Evolutionary conservation across 2,113 vertebrate species (phyloP), one percentile per base, ranked within the genome.

Genomic region (Caretta caretta): DNA sequence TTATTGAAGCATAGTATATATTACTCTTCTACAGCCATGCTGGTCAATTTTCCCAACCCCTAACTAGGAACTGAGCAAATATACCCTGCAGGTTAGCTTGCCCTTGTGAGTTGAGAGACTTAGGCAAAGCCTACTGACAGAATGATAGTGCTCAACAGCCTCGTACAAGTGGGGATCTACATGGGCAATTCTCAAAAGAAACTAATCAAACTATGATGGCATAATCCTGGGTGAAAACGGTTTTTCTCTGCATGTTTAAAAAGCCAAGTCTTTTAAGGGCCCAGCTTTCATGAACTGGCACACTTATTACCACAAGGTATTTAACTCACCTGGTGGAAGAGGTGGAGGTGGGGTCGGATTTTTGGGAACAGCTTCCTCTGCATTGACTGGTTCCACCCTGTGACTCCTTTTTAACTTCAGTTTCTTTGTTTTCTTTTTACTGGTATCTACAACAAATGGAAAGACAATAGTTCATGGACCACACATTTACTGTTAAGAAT

Each of bases 391-490:
- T 95, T 99, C 99, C 35, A 99, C 99, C 65, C 98, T 97, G 97
- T 99, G 99, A 92, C 98, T 99, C 89, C 99, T 98, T 98, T 99
- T 99, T 85, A 99, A 98, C 89, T 98, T 98, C 35, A 98, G 91
- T 94, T 99, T 99, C 95, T 98, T 98, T 46, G 56, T 96, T 98
- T 99, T 99, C 98, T 98, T 99, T 97, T 98, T 99, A 94, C 85
- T 96, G 62, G 98, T 98, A 86, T 98, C 99, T 95, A 92, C 59
- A 87, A 82, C 8, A 81, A 97, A 87, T 20, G 93, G 57, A 94
- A 97, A 91, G 10, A 90, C 80, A 89, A 59, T 14, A 84, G 79
- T 3, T 81, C 31, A 94, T 8, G 4, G 56, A 88, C 46, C 12
- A 48, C 10, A 25, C 6, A 54, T 48, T n/a, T 78, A 80, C 14